Evolutionary conservation across 2,113 vertebrate species (phyloP).

Genomic region (Megaptera novaeangliae): DNA sequence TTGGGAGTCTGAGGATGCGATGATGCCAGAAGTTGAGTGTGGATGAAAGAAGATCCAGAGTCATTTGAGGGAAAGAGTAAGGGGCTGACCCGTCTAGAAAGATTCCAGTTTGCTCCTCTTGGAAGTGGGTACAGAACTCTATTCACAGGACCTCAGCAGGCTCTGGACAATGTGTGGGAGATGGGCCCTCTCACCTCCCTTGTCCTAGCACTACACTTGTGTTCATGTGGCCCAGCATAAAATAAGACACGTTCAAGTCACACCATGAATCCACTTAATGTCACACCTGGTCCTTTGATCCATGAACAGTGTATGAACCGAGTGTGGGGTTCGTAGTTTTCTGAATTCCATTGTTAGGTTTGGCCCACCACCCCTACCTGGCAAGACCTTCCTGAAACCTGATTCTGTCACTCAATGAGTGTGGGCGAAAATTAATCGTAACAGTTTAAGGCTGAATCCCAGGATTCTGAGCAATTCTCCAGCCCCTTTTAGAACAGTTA

Average conservation of each 20-base stretch:
- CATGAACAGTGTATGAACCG: not conserved
- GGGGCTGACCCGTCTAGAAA: not conserved
- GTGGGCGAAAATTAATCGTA: slow-evolving; percentile 45
- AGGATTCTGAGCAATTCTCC: slow-evolving; percentile 15
- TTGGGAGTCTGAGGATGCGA: not conserved
- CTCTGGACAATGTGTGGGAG: not conserved
- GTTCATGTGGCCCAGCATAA: not conserved
- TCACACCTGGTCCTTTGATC: not conserved
- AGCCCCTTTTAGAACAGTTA: slow-evolving; percentile 5
- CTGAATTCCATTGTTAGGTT: not conserved
- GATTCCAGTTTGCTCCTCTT: not conserved
- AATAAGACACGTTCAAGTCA: not conserved
- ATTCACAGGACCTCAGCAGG: fast-evolving
- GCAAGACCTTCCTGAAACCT: slow-evolving; percentile 9
- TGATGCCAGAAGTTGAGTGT: not conserved
- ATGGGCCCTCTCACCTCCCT: not conserved
- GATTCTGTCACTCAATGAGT: slow-evolving; percentile 28
- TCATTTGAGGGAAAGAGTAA: not conserved
- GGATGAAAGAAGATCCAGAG: not conserved
- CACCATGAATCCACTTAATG: not conserved
- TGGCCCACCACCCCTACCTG: not conserved
- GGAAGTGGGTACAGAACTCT: not conserved
- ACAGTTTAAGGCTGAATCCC: slow-evolving; percentile 33
- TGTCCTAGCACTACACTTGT: not conserved
- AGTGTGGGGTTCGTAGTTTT: not conserved